Conservation (phyloP, 2,888 invertebrate species). For the Drosophila longiperda region DNA sequence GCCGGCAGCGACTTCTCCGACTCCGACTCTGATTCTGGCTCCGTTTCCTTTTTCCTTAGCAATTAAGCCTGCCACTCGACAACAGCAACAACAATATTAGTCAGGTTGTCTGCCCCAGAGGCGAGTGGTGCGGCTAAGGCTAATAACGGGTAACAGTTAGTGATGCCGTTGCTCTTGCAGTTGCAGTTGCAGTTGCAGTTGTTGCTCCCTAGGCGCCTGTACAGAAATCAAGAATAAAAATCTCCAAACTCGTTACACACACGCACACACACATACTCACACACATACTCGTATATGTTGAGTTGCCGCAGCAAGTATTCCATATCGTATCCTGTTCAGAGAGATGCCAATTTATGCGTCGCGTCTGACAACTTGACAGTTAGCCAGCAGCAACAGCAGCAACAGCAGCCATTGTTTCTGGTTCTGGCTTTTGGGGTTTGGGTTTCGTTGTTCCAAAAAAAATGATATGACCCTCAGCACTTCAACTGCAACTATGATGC, state of each 20-base stretch:
- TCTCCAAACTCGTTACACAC: conserved; percentile 28
- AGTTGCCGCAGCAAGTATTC: conserved; percentile 9
- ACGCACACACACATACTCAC: neutral
- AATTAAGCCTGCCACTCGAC: conserved; percentile 45
- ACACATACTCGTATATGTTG: neutral
- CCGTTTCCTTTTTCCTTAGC: conserved; percentile 64
- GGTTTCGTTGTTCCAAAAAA: neutral
- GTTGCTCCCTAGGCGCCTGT: conserved; percentile 34
- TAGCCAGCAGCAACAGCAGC: conserved; percentile 8
- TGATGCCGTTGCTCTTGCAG: conserved; percentile 43
- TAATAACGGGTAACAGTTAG: conserved; percentile 62
- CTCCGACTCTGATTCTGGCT: conserved; percentile 29
- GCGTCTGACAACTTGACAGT: conserved; percentile 46
- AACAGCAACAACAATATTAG: conserved; percentile 3
- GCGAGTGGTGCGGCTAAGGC: conserved; percentile 31
- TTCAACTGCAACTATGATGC: neutral
- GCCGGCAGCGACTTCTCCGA: conserved; percentile 47
- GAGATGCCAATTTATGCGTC: conserved; percentile 11
- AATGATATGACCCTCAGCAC: neutral
- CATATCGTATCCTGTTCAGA: conserved; percentile 54
- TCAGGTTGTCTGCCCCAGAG: conserved; percentile 6
- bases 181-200: conserved; percentile 25
- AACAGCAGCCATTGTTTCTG: neutral
- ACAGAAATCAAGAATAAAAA: conserved; percentile 37
- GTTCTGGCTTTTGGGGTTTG: neutral